phyloP scores from a whole-genome alignment of 2,888 invertebrate genomes.

The Sphinx pinastri region DNA sequence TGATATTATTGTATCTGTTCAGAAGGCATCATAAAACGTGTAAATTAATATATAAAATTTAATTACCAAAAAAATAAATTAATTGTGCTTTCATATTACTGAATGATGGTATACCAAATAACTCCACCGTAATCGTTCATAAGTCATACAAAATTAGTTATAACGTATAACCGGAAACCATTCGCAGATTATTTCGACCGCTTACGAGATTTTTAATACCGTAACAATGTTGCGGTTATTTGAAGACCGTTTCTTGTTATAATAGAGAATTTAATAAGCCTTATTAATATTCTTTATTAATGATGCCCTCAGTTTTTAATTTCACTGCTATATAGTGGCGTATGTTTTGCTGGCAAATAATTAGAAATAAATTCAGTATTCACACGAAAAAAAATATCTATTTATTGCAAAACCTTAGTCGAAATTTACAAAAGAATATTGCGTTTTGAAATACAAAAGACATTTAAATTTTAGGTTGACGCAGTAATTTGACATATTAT shows the following conservation, averaged over 20 bases:
- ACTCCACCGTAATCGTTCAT: too few species aligned
- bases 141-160: background rate
- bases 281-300: background rate
- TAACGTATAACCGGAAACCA: background rate
- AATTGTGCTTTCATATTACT: too few species aligned
- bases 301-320: background rate
- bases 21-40: too few species aligned
- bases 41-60: too few species aligned
- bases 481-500: too few species aligned
- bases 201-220: background rate
- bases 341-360: background rate
- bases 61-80: too few species aligned
- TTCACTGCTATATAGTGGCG: background rate
- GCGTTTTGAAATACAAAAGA: too few species aligned
- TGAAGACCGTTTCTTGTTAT: background rate
- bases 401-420: background rate
- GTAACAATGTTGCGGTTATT: constrained; percentile 11
- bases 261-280: background rate
- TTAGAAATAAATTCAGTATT: background rate
- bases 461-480: too few species aligned
- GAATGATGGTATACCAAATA: too few species aligned
- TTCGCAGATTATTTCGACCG: background rate
- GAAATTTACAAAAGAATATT: too few species aligned
- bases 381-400: background rate
- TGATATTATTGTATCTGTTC: too few species aligned